Conservation (phyloP, 2,888 invertebrate species). For the Rhingia campestris region DNA sequence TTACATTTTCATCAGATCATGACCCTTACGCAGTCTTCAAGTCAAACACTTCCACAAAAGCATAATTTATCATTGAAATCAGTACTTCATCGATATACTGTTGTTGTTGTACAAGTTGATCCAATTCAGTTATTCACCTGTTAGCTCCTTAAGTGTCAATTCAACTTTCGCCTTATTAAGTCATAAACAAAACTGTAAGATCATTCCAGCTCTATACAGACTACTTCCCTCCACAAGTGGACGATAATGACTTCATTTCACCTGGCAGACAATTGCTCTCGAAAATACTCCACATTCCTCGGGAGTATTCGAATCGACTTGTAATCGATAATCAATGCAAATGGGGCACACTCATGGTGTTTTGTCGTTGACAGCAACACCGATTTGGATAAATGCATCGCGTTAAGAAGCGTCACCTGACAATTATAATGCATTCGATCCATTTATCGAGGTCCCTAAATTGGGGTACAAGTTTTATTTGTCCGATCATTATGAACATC, state of each 20-base stretch:
- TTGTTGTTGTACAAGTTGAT: constrained; percentile 6
- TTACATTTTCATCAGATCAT: too few species aligned
- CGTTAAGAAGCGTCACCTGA: constrained; percentile 18
- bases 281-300: constrained; percentile 8
- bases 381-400: constrained; percentile 15
- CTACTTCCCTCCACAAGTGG: constrained; percentile 22
- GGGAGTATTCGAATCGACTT: constrained; percentile 8
- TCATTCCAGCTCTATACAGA: constrained; percentile 30
- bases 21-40: too few species aligned
- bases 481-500: constrained; percentile 62
- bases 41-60: too few species aligned
- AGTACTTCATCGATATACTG: too few species aligned
- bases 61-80: too few species aligned
- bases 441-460: constrained; percentile 31
- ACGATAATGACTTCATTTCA: constrained; percentile 49
- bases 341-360: constrained; percentile 8
- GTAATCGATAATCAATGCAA: constrained; percentile 49
- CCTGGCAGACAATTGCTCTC: constrained; percentile 32
- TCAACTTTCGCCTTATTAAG: constrained; percentile 50
- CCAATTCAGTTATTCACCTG: constrained; percentile 50
- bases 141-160: constrained; percentile 15
- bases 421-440: constrained; percentile 50
- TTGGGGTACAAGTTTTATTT: constrained; percentile 60
- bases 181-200: constrained; percentile 27
- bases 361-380: constrained; percentile 3